Base-by-base conservation (phyloP, 2,888 invertebrate genomes). In the Hofmannophila pseudospretella region DNA sequence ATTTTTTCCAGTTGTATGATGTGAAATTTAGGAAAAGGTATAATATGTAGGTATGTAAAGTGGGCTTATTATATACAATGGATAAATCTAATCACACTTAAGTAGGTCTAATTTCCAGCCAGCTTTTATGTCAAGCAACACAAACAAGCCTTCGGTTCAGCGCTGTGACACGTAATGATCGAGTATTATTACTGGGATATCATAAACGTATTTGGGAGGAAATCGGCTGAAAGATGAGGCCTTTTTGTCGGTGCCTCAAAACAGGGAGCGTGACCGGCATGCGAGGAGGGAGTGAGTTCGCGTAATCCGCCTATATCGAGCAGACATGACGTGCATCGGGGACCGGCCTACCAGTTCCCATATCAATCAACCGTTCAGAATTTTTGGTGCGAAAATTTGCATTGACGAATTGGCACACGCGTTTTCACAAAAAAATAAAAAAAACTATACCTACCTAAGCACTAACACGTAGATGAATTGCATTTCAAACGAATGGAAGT, bases 191-290 rank as follows among this genome's bases (percentile, higher is more conserved):
- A 56, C 44, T 50, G 51, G 54, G 54, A 57, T 58, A 61, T 55
- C 61, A 63, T 67, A 61, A 67, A 71, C 58, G 57, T 62, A 68
- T 73, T 69, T 60, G 49, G 51, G 48, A 62, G 61, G 56, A 72
- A 70, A 73, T 70, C 60, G 63, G 50, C 51, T 53, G 68, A 70
- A 68, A 70, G 66, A 74, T 67, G 67, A 59, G 63, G 58, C 56
- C 53, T 66, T 73, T 67, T 69, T 62, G 62, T 63, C 62, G 58
- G 51, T 47, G 61, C 62, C 58, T 70, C 60, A 64, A 66, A 69
- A 68, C 57, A 64, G 33, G 58, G 65, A 46, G 63, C 78, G 75
- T 76, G 80, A 69, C 64, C 42, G 47, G 75, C 67, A 67, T 75
- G 45, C 45, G 40, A 60, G 63, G 55, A 46, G 50, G 52, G 16